phyloP scores from a whole-genome alignment of 2,888 invertebrate species.

The Thumatha senex region DNA sequence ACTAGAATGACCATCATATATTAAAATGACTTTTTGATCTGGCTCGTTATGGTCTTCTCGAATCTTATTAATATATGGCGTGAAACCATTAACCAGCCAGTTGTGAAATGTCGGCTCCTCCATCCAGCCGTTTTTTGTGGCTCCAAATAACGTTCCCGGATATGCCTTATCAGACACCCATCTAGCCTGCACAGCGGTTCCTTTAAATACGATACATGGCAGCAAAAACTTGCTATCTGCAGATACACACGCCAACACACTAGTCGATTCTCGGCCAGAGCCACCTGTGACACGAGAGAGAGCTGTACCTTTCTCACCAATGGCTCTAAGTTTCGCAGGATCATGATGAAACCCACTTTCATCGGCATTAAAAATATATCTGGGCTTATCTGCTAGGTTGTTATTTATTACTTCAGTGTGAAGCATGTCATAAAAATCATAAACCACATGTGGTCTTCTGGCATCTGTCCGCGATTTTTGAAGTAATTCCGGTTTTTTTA shows the following conservation, averaged over 20 bases:
- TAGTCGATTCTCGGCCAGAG: too few relatives aligned
- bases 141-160: slow-evolving; percentile 12
- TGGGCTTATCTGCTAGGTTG: background rate
- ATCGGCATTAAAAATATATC: background rate
- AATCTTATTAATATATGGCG: background rate
- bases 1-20: slow-evolving; percentile 11
- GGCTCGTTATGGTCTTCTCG: background rate
- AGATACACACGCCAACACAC: background rate
- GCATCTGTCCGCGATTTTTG: background rate
- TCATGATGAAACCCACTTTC: slow-evolving; percentile 1
- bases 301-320: background rate
- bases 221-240: slow-evolving; percentile 7
- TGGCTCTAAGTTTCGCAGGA: background rate
- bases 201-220: slow-evolving; percentile 11
- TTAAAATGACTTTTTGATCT: background rate
- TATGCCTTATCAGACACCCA: slow-evolving; percentile 12
- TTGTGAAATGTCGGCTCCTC: slow-evolving; percentile 1
- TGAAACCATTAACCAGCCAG: slow-evolving; percentile 5
- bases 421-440: background rate
- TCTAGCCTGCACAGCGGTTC: slow-evolving; percentile 8
- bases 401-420: background rate
- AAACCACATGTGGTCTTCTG: background rate
- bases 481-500: background rate
- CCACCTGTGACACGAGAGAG: background rate
- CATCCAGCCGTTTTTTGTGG: slow-evolving; percentile 14